These are phyloP conservation scores for Hippasteria phrygiana DNA, from an alignment of 53 echinoderm and acorn worm species.

Conservation along the genomic window DNA sequence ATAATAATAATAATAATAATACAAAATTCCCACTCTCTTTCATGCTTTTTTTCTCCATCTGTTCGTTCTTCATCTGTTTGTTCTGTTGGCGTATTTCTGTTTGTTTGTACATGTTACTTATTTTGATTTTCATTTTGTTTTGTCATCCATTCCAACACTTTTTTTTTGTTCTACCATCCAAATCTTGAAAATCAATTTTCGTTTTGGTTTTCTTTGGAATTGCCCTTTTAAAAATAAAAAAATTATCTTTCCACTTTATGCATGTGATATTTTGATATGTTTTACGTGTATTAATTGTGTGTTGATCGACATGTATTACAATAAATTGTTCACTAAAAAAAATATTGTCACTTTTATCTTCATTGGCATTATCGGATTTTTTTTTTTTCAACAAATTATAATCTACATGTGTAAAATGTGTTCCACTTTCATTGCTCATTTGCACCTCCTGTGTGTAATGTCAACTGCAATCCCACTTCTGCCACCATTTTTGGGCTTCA, in stretches of 20 bases:
- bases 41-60: too few relatives aligned
- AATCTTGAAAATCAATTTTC: not conserved
- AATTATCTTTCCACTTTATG: not conserved
- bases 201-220: not conserved
- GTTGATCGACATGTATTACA: not conserved
- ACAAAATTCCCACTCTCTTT: too few relatives aligned
- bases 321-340: too few relatives aligned
- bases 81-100: not conserved
- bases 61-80: too few relatives aligned
- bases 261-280: not conserved
- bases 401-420: too few relatives aligned
- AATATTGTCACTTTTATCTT: too few relatives aligned
- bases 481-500: too few relatives aligned
- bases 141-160: not conserved
- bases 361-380: too few relatives aligned
- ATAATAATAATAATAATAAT: too few relatives aligned
- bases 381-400: too few relatives aligned
- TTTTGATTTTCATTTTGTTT: not conserved
- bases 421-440: not conserved
- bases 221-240: not conserved
- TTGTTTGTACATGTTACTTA: not conserved
- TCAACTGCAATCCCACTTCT: not conserved
- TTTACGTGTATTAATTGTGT: not conserved
- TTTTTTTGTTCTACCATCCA: not conserved
- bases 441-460: constrained; percentile 1